Evolutionary conservation across 2,888 invertebrate species (phyloP), one percentile per base, ranked within the genome.

Genomic region (Pyrocoelia pectoralis): DNA sequence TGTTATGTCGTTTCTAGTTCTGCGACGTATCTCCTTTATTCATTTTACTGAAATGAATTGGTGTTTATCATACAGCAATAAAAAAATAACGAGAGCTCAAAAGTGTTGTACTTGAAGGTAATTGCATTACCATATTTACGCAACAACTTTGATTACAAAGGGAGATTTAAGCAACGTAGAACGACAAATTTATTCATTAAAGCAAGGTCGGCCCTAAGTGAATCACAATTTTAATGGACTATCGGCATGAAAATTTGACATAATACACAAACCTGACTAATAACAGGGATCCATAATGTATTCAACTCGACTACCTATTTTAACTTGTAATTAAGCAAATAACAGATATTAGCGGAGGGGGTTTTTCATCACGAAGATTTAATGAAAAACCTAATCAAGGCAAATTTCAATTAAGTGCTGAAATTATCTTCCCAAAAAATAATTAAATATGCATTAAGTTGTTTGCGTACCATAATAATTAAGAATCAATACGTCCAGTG

Each of bases 171-270:
- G 17, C 18, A 17, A 17, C 9, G 17, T 46, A 46, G 46, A 46
- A 46, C 46, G 18, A 17, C 15, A 46, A 46, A 46, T 46, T 46
- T 46, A 46, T 46, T 46, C 46, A 46, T 46, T 46, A 46, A 46
- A 8, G 17, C 18, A 18, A 17, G 46, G 46, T 17, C 46, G 46
- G 17, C 15, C 18, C 18, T 46, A 46, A 46, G 17, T 46, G 17
- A 46, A 46, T 46, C 46, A 46, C 46, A 17, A n/a, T 46, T 46
- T 46, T 46, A 46, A 17, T 46, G 17, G 15, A 46, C 46, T 46
- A 46, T 46, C n/a, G 46, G 46, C 18, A 46, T 46, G 46, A 17
- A 46, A 46, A 17, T 46, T 18, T 46, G 46, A 46, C 18, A 17
- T 46, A 33, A n/a, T 33, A 17, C n/a, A 46, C 46, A 17, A 46